Base-by-base conservation (phyloP, 92 coral and sea anemone genomes). In the Anthopleura xanthogrammica region DNA sequence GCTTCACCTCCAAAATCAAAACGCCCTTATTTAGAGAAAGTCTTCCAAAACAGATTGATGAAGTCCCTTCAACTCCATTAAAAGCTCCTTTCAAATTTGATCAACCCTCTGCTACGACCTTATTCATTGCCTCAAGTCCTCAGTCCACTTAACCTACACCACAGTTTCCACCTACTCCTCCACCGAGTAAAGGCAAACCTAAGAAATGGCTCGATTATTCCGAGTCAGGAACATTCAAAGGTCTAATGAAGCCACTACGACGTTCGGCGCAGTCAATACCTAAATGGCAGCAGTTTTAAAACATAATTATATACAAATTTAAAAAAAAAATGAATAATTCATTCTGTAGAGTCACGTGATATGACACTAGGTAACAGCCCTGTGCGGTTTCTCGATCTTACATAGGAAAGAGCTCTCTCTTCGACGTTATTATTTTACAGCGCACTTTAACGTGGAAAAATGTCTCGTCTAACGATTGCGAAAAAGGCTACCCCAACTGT, bases 21-120 rank as follows among this genome's bases (percentile, higher is more conserved):
- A 4, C 75, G 75, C 75, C 75, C n/a, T 3, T 68, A 13, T 68
- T 68, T 68, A 23, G 22, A 68, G 22, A 68, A 68, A 23, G 16
- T 68, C 4, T 16, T 68, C 16, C 75, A 68, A 5, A 16, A 68
- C 16, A 5, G 39, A 3, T 68, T 2, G 75, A 68, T 20, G 39
- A 68, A 68, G 75, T 20, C 17, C 75, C 75, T 68, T 68, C 75
- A 16, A 68, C 75, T 68, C 75, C 75, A 68, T 20, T 68, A 68
- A 68, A 68, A 68, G 11, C 75, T 23, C 75, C 42, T 22, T 57
- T 12, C 16, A 57, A 12, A 2, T 57, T 57, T 57, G 75, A 68
- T 39, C 75, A 68, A 68, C 75, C 75, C 75, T 68, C 75, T 68
- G 42, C 75, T 57, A 57, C 62, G 1, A 57, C 62, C 4, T 57